phyloP scores from a whole-genome alignment of 2,113 vertebrate species.

The Coryphaenoides rupestris region DNA sequence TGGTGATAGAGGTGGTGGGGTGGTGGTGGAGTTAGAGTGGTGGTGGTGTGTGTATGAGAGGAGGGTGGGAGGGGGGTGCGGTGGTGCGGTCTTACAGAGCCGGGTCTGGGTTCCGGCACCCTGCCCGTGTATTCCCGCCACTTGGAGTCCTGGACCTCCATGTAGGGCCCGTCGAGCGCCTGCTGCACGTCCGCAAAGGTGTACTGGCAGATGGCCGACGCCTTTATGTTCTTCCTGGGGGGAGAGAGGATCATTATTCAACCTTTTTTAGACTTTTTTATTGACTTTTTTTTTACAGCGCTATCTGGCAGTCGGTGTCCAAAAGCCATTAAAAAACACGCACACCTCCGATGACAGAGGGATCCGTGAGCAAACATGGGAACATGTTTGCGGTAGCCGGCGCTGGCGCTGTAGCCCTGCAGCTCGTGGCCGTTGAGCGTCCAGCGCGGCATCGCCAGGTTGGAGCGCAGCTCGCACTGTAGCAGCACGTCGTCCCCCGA shows the following conservation, averaged over 20 bases:
- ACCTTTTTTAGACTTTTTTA: no score
- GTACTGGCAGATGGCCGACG: slow-evolving; percentile 90
- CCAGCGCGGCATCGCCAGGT: slow-evolving; percentile 86
- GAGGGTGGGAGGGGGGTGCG: neutral
- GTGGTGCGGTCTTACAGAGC: slow-evolving; percentile 95
- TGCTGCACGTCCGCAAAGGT: slow-evolving; percentile 79
- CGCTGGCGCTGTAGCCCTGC: slow-evolving; percentile 59
- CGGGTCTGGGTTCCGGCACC: slow-evolving; percentile 88
- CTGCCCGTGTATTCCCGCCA: slow-evolving; percentile 86
- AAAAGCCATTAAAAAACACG: no score
- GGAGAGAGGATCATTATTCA: slow-evolving; percentile 47
- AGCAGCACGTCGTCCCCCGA: slow-evolving; percentile 86
- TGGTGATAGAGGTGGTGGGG: no score
- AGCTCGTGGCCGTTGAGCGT: slow-evolving; percentile 76
- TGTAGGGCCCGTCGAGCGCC: slow-evolving; percentile 87
- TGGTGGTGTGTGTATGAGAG: neutral
- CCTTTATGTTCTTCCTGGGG: slow-evolving; percentile 91
- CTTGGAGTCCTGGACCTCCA: slow-evolving; percentile 92
- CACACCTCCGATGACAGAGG: no score
- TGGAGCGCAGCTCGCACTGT: slow-evolving; percentile 89
- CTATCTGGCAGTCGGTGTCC: no score
- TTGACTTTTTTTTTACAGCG: slow-evolving; percentile 1
- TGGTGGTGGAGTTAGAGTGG: neutral
- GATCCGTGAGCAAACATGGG: no score
- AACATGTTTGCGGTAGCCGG: slow-evolving; percentile 64